Conservation (phyloP, 2,113 vertebrate genomes). For the Amphiprion ocellaris region DNA sequence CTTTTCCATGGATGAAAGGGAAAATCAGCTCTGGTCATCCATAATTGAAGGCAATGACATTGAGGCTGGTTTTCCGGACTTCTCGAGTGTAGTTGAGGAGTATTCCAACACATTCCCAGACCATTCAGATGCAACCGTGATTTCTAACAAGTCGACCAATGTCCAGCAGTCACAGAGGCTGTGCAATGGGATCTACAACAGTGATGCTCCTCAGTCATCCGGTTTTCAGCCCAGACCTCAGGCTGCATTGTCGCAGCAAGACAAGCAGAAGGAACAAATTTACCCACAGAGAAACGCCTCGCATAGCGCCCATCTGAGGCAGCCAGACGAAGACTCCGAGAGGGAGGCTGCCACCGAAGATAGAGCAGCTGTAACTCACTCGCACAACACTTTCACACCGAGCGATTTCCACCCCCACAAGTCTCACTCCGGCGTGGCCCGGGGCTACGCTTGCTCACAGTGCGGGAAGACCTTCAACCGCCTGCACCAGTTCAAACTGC, state of each 20-base stretch:
- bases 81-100: slow-evolving; percentile 79
- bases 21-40: slow-evolving; percentile 77
- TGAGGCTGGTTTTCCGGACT: slow-evolving; percentile 77
- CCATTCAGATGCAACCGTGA: slow-evolving; percentile 40
- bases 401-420: slow-evolving; percentile 49
- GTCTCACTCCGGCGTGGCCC: neutral
- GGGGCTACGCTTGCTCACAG: slow-evolving; percentile 70
- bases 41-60: slow-evolving; percentile 76
- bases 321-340: neutral
- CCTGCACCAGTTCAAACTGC: slow-evolving; percentile 78
- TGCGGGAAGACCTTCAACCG: slow-evolving; percentile 78
- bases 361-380: neutral
- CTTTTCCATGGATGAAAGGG: slow-evolving; percentile 74
- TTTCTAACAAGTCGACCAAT: slow-evolving; percentile 21
- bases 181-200: slow-evolving; percentile 64
- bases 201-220: slow-evolving; percentile 48
- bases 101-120: slow-evolving; percentile 70
- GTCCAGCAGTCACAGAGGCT: slow-evolving; percentile 54
- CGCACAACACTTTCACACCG: slow-evolving; percentile 38
- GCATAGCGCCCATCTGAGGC: slow-evolving; percentile 25
- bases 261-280: slow-evolving; percentile 49
- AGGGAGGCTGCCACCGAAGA: slow-evolving; percentile 18
- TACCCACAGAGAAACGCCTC: slow-evolving; percentile 44
- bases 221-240: slow-evolving; percentile 43
- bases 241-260: slow-evolving; percentile 22